phyloP scores from a whole-genome alignment of 2,797 vertebrate species.

The Karalla daura region DNA sequence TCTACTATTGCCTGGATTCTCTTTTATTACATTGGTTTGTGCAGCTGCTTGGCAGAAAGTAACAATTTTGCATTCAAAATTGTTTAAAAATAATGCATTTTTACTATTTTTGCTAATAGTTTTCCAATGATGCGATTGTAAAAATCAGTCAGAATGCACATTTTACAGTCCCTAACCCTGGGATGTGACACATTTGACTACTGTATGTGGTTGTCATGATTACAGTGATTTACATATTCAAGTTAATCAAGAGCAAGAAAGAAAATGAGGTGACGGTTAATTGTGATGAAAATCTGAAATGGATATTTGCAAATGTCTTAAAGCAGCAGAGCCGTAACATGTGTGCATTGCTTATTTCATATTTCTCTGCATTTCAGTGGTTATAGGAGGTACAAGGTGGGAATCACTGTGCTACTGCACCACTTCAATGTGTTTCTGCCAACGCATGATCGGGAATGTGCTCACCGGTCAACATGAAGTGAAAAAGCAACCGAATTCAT shows the following conservation, averaged over 20 bases:
- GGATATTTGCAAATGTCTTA: conserved; percentile 43
- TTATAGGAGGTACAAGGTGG: no score
- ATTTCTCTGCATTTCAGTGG: conserved; percentile 45
- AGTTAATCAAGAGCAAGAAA: conserved; percentile 18
- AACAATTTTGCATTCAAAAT: conserved; percentile 14
- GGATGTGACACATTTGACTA: background rate
- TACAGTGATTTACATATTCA: background rate
- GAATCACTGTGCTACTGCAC: background rate
- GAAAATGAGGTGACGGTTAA: conserved; percentile 1
- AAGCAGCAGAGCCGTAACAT: conserved; percentile 24
- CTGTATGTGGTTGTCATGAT: background rate
- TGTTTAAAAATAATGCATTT: background rate
- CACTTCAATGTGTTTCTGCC: conserved; percentile 12
- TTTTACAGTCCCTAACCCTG: background rate
- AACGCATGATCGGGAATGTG: conserved; percentile 1
- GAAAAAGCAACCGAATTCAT: conserved; percentile 9
- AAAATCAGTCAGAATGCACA: background rate
- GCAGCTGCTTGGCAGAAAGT: conserved; percentile 12
- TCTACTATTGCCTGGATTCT: conserved; percentile 7
- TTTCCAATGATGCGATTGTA: background rate
- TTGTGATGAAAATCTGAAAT: conserved; percentile 16
- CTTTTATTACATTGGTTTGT: conserved; percentile 1
- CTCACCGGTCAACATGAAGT: conserved; percentile 19
- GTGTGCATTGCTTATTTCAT: conserved; percentile 21
- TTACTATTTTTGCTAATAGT: background rate